Evolutionary conservation across 2,797 vertebrate species (phyloP), one percentile per base, ranked within the genome.

Genomic region (Pseudochromis fuscus): DNA sequence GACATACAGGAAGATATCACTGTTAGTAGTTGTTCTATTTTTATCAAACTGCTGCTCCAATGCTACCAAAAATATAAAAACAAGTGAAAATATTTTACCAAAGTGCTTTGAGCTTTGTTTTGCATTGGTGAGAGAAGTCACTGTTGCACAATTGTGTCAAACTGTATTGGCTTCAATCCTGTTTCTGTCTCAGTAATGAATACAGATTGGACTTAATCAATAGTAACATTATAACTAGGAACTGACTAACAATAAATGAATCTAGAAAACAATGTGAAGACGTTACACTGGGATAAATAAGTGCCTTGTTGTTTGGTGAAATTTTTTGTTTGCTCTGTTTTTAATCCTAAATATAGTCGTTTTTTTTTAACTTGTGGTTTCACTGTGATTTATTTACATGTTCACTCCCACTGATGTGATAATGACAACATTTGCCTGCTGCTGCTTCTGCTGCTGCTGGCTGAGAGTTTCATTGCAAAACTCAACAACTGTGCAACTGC

Each of bases 231-330:
- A 50, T 16, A 40, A 53, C 28, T n/a, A 10, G 9, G 24, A 55
- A 69, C 49, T 80, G 52, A n/a, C n/a, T 57, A 19, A 67, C 61
- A 67, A 51, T 45, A 44, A 44, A 25, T 62, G 31, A 58, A 38
- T 16, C n/a, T 4, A 5, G 10, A 70, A 10, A 68, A 52, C 38
- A 12, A n/a, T 44, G 44, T 60, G 56, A 57, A 61, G 27, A 24
- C n/a, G 21, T 72, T 49, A 55, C 72, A 64, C 80, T 84, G 66
- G 44, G 37, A 64, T 46, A 13, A 77, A 53, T 9, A 57, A 67
- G 31, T 67, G 55, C 50, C 51, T n/a, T 77, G 11, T 56, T 79
- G 38, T 72, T 77, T 42, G 3, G 28, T 53, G 1, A 19, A 15
- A 19, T 35, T 3, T 18, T 28, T 24, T 19, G 9, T 42, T 55